Base-by-base conservation (phyloP, 2,888 invertebrate genomes). In the Brachyopa scutellaris region DNA sequence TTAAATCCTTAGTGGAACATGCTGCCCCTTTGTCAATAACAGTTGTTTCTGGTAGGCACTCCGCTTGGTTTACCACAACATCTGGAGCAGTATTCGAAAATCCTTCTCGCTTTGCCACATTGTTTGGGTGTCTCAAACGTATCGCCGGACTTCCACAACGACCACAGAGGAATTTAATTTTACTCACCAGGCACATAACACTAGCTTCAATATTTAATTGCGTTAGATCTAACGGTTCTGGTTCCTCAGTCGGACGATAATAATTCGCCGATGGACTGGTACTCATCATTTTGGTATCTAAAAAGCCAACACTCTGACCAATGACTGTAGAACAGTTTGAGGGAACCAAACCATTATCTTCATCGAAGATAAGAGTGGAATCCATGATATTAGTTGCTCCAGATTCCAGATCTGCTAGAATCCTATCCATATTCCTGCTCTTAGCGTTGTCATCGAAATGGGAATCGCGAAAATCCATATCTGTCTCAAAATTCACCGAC, bases 131-230 rank as follows among this genome's bases (percentile, higher is more conserved):
- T 17, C 94, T 91, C 49, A 94, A 86, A 62, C 94, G 91, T 7
- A 94, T 93, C 2, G 94, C 94, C 2, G 95, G 95, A 87, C 94
- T 94, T 13, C 94, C 94, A 86, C 94, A 94, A 42, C 94, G 91
- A 0, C 95, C 95, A 87, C 95, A 95, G 2, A 96, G 91, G 88
- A 95, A 95, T 87, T 96, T 96, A 0, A 91, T 94, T 91, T 96
- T 96, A 85, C 95, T 95, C 19, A 95, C 95, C 82, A 97, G 91
- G 89, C 96, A 96, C 93, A 97, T 95, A 4, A 96, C 94, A 87
- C 96, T 95, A 0, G 96, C 97, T 90, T 97, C 96, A 61, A 96
- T 95, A 88, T 97, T 97, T 36, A 97, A 90, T 86, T 96, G 94
- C 0, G 96, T 96, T 76, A 97, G 92, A 88, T 97, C 97, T 93